Percentiles rank a stretch among this genome's conserved stretches.
Conservation (phyloP, 2,113 vertebrate species). For the Oryzias javanicus region DNA sequence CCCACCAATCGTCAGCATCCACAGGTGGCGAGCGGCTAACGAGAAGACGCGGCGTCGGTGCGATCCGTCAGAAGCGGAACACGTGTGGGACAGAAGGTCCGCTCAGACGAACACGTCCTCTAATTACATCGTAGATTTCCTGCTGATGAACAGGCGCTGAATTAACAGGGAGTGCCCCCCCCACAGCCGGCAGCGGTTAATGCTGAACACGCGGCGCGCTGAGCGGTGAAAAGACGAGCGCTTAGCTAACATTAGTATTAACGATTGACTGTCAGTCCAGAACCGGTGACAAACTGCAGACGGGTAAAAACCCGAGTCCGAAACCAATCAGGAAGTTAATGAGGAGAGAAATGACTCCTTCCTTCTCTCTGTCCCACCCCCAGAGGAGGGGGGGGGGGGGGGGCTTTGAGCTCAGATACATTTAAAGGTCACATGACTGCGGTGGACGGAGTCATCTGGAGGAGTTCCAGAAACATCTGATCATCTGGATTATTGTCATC, state of each 20-base stretch:
- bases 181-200: conserved; percentile 68
- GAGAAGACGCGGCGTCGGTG: conserved; percentile 66
- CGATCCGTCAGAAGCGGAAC: conserved; percentile 75
- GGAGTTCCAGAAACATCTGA: too few relatives aligned
- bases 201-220: conserved; percentile 82
- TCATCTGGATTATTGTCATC: too few relatives aligned
- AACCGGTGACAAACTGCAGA: conserved; percentile 97
- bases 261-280: conserved; percentile 89
- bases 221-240: conserved; percentile 75
- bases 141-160: conserved; percentile 87
- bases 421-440: not conserved
- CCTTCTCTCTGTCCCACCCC: conserved; percentile 65
- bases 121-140: conserved; percentile 93
- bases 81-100: conserved; percentile 66
- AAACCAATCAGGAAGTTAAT: conserved; percentile 99
- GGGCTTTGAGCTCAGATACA: conserved; percentile 8
- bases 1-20: not conserved
- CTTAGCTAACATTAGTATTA: conserved; percentile 99
- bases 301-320: conserved; percentile 84
- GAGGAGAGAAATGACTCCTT: conserved; percentile 95
- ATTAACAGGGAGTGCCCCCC: conserved; percentile 82
- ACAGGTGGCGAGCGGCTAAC: conserved; percentile 14
- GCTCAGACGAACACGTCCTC: conserved; percentile 56
- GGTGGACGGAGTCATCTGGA: not conserved
- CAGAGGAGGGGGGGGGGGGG: conserved; percentile 48